Conservation (phyloP, 2,797 vertebrate genomes). For the Anabacerthia variegaticeps region DNA sequence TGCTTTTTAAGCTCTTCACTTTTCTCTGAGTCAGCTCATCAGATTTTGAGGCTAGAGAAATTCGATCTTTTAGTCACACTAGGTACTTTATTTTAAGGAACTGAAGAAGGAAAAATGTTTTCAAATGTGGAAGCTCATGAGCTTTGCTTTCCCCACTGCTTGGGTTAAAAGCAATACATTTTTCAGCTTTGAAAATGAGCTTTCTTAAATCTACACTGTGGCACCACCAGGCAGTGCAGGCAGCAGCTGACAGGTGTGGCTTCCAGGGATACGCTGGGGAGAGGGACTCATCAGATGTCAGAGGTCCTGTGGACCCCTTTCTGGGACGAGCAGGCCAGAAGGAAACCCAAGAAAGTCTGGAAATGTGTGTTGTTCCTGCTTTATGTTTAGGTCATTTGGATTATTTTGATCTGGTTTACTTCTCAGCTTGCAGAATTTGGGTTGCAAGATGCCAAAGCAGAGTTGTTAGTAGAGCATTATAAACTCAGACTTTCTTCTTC, state of each 20-base stretch:
- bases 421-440: neutral
- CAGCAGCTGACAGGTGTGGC: neutral
- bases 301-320: neutral
- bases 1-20: neutral
- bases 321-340: neutral
- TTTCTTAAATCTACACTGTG: neutral
- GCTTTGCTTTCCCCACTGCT: neutral
- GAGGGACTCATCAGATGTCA: rapidly evolving
- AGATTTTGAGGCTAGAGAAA: neutral
- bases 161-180: neutral
- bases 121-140: neutral
- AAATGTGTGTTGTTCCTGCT: neutral
- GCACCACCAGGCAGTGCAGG: neutral
- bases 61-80: neutral
- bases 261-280: neutral
- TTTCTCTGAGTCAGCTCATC: neutral
- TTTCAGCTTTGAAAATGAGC: neutral
- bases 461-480: neutral
- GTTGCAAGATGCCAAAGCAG: neutral
- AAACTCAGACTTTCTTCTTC: neutral
- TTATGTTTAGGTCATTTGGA: rapidly evolving
- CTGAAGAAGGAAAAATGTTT: neutral
- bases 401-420: neutral
- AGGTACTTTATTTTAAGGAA: neutral
- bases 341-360: neutral